Base-by-base conservation (phyloP, 2,888 invertebrate species). In the Ditula angustiorana region DNA sequence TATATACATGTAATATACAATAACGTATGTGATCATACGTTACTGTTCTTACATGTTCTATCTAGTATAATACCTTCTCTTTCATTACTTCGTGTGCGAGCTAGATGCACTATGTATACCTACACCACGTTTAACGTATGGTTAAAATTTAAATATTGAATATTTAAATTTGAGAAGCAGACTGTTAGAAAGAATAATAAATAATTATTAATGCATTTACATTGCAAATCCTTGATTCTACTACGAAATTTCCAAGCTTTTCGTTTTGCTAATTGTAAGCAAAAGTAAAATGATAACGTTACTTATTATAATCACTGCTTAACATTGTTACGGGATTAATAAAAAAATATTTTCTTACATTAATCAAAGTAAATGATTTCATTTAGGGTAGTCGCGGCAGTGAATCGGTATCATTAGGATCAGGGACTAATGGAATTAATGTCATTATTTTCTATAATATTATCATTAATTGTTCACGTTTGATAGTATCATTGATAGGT, bases 161-260 rank as follows among this genome's bases (percentile, higher is more conserved):
- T 56, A 66, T 57, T 63, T 52, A 61, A 58, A 55, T 66, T 61
- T 68, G 70, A 73, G 73, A 74, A 74, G 72, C 71, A 69, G 77
- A 67, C 65, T 69, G 66, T 67, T 67, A 70, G 67, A 58, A 66
- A 72, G 76, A 77, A 74, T 78, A 73, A 77, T 76, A 77, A 78
- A 74, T 75, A 76, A 79, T 74, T 73, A 86, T 76, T 82, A 81
- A 83, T 87, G 90, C 89, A 90, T 90, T 90, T 90, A 90, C 84
- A 83, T 81, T 80, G 83, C 86, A 82, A 84, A 79, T 82, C 74
- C 75, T 79, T 76, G 77, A 76, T 82, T 82, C 75, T 72, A 77
- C 71, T 73, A 73, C 71, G 69, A 71, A 67, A 66, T 62, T 65
- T 68, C 61, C 70, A 68, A 74, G 74, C 75, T 75, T 70, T 67